Evolutionary conservation across 2,888 invertebrate genomes (phyloP), one percentile per base, ranked within the genome.

Genomic region (Drosophila mettleri): DNA sequence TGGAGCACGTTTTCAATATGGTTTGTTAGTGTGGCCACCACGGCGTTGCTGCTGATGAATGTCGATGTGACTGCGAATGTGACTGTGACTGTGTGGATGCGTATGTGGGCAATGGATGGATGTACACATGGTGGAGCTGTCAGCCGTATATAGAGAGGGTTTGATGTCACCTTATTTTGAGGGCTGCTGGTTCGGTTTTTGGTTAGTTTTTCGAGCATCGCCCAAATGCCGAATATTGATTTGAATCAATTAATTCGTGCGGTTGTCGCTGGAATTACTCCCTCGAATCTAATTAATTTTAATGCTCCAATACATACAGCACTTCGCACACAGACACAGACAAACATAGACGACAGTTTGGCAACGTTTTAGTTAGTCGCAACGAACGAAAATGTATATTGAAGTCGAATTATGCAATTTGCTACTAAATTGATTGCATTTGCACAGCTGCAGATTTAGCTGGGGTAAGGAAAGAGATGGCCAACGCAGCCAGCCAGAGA

Each of bases 221-320:
- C 68, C 66, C 78, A 89, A 84, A 87, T 89, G 86, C 90, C 85
- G 90, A 90, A 91, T 91, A 92, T 91, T 92, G 91, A 92, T 92
- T 92, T 92, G 91, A 92, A 92, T 92, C 91, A 92, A 92, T 92
- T 92, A 92, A 91, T 91, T 91, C 91, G 86, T 91, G 91, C 84
- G 92, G 91, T 91, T 82, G 83, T 84, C 86, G 87, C 88, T 91
- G 89, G 89, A 87, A 92, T 90, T 91, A 90, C 90, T 91, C 91
- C 91, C 91, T 91, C 90, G 91, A 91, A 92, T 92, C 91, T 92
- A 92, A 92, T 92, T 92, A 92, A 92, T 92, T 92, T 92, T 91
- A 92, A 91, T 92, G 90, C 90, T 82, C 88, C 82, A 86, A 79
- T 86, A 90, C 90, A 75, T 48, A 43, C 62, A 54, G 16, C 46